These are phyloP conservation scores for Rhopalosiphum maidis DNA, from an alignment of 1,140 invertebrate genomes.

Conservation along the genomic window DNA sequence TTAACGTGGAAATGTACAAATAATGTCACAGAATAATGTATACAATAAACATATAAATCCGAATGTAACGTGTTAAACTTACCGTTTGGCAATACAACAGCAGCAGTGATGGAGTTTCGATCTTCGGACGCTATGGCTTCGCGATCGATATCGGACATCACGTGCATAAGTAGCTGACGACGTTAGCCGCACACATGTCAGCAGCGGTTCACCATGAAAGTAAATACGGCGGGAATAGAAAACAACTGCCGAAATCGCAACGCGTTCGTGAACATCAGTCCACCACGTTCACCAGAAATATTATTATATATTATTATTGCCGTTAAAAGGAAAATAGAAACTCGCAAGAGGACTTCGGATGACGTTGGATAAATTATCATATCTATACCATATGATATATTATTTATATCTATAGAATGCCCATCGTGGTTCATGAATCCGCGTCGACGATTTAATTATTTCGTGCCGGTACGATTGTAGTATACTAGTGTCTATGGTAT, in stretches of 20 bases:
- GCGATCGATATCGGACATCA: constrained; percentile 2
- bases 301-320: background rate
- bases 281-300: background rate
- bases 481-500: too few species aligned
- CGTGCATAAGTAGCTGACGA: background rate
- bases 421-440: background rate
- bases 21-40: background rate
- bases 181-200: background rate
- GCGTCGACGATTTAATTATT: background rate
- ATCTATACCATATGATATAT: background rate
- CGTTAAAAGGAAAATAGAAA: background rate
- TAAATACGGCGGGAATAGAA: background rate
- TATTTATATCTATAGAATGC: background rate
- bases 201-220: background rate
- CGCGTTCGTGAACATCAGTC: background rate
- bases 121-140: background rate
- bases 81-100: constrained; percentile 47
- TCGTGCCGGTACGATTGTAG: background rate
- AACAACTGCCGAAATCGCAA: background rate
- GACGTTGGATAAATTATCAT: background rate
- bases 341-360: background rate
- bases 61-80: background rate
- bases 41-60: too few species aligned
- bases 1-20: background rate
- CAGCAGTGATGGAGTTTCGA: background rate